These are phyloP conservation scores for Lates calcarifer DNA, from an alignment of 2,113 vertebrate species.

Conservation along the genomic window DNA sequence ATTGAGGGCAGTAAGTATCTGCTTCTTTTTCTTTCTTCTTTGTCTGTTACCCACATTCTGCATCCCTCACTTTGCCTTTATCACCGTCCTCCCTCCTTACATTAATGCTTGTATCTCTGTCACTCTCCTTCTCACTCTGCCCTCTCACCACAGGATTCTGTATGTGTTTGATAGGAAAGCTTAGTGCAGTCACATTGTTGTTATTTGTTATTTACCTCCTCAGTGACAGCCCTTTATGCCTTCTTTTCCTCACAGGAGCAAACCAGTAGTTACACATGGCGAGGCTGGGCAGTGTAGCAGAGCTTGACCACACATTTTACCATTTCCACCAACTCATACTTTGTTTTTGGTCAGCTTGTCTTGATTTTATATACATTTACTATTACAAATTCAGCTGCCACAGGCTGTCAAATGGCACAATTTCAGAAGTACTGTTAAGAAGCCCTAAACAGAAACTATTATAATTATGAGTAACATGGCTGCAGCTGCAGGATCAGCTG, in stretches of 20 bases:
- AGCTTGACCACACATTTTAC: background rate
- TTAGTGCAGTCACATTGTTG: conserved; percentile 7
- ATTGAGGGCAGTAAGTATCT: conserved; percentile 77
- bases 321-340: background rate
- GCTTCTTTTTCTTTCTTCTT: conserved; percentile 37
- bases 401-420: background rate
- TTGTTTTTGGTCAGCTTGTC: background rate
- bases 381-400: background rate
- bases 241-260: background rate
- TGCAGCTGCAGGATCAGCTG: background rate
- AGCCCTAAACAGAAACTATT: background rate
- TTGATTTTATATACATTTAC: background rate
- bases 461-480: background rate
- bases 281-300: background rate
- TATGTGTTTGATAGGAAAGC: conserved; percentile 19
- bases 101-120: background rate
- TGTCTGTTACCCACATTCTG: background rate
- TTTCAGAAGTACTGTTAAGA: background rate
- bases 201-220: conserved; percentile 8
- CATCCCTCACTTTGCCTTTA: background rate
- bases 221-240: background rate
- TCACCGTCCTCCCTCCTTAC: background rate
- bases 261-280: background rate
- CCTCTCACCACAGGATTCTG: conserved; percentile 22
- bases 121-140: conserved; percentile 5